Percentiles rank a stretch among this genome's conserved stretches.
Evolutionary conservation across 2,888 invertebrate genomes (phyloP).

Genomic region (Orthosia cruda): DNA sequence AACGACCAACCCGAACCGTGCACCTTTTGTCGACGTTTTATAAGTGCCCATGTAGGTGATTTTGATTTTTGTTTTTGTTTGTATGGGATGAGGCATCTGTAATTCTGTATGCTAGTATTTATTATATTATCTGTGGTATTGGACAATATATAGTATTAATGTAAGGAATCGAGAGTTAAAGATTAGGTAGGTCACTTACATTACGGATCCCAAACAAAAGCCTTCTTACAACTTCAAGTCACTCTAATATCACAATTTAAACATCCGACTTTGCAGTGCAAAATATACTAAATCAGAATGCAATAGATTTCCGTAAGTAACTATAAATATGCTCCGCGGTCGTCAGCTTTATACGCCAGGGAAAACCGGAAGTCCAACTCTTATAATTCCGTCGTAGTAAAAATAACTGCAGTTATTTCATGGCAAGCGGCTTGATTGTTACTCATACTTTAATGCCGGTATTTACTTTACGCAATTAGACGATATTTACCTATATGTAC

Average conservation of each 20-base stretch:
- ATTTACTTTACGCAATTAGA: constrained; percentile 38
- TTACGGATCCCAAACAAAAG: neutral
- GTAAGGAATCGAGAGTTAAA: neutral
- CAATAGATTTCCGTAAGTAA: constrained; percentile 18
- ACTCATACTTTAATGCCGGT: constrained; percentile 26
- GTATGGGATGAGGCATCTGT: too few species aligned
- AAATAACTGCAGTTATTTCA: constrained; percentile 48
- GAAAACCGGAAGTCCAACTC: constrained; percentile 42
- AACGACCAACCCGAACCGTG: too few species aligned
- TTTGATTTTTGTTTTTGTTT: too few species aligned
- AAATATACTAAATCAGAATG: neutral
- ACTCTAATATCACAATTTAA: neutral
- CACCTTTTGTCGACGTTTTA: too few species aligned
- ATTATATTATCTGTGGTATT: too few species aligned
- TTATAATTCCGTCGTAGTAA: constrained; percentile 14
- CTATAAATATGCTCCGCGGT: constrained; percentile 10
- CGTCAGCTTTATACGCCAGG: constrained; percentile 9
- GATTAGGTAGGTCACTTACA: neutral
- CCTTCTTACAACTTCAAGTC: constrained; percentile 5
- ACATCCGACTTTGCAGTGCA: neutral
- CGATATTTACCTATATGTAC: constrained; percentile 12
- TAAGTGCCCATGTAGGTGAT: too few species aligned
- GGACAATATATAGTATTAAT: neutral
- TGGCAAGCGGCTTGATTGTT: constrained; percentile 36
- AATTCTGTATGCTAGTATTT: too few species aligned